phyloP scores from a whole-genome alignment of 2,113 vertebrate species.

The Pongo abelii region DNA sequence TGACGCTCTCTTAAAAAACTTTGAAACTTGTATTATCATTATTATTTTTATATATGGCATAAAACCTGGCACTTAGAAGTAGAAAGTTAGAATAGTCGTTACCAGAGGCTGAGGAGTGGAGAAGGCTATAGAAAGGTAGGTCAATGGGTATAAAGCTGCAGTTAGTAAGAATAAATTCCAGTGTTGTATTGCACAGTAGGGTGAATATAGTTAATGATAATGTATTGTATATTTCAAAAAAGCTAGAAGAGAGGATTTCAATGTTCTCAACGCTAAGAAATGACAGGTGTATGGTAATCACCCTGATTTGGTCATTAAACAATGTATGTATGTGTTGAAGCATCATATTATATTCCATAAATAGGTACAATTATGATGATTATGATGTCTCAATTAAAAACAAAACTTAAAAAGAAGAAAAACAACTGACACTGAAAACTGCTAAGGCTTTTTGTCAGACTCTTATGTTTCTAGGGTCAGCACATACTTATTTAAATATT shows the following conservation, averaged over 20 bases:
- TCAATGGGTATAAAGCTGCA: background rate
- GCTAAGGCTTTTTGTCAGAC: background rate
- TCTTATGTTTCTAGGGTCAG: background rate
- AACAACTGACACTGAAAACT: background rate
- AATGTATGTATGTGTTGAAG: background rate
- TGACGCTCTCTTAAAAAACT: background rate
- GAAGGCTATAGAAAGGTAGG: background rate
- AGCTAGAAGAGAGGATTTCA: background rate
- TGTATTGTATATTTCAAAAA: background rate
- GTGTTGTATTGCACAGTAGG: background rate
- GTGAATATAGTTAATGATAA: background rate
- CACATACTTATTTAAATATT: background rate
- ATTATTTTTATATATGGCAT: background rate
- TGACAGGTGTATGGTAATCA: background rate
- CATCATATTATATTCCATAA: background rate
- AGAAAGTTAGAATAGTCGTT: background rate
- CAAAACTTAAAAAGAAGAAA: background rate
- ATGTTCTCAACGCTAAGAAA: background rate
- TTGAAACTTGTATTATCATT: background rate
- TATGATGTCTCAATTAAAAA: background rate
- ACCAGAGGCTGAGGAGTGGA: background rate
- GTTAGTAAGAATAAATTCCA: background rate
- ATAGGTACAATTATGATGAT: background rate
- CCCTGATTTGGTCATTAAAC: background rate
- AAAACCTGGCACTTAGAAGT: background rate